Conservation (phyloP, 2,797 vertebrate species). For the Cyclura pinguis region DNA sequence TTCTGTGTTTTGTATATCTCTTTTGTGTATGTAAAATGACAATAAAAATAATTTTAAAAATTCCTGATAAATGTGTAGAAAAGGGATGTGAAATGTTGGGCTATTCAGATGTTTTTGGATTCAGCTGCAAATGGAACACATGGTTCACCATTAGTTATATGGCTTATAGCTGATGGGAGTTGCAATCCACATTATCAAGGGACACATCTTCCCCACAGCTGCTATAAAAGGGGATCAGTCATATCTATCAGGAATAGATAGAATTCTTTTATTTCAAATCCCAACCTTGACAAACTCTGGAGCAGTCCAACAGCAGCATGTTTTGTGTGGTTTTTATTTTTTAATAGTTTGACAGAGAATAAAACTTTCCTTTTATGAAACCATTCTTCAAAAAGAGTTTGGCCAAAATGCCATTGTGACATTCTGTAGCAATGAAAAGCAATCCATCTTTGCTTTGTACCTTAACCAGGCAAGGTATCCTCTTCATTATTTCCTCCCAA, state of each 20-base stretch:
- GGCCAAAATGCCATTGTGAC: slow-evolving; percentile 56
- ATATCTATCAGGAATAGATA: background rate
- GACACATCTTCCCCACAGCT: background rate
- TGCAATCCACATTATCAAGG: background rate
- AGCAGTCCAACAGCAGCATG: background rate
- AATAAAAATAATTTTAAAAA: too few relatives aligned
- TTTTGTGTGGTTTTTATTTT: background rate
- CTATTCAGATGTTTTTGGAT: background rate
- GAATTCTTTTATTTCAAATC: background rate
- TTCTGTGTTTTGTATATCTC: too few relatives aligned
- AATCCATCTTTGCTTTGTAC: slow-evolving; percentile 65
- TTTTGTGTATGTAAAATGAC: too few relatives aligned
- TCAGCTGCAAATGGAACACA: too few relatives aligned
- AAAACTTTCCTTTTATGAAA: slow-evolving; percentile 44
- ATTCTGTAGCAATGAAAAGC: slow-evolving; percentile 45
- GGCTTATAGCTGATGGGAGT: background rate
- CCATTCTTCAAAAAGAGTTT: slow-evolving; percentile 63
- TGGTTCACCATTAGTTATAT: background rate
- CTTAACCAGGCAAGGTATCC: slow-evolving; percentile 59
- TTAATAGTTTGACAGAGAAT: slow-evolving; percentile 29
- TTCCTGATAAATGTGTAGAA: too few relatives aligned
- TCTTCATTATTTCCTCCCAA: slow-evolving; percentile 65
- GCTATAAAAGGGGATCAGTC: background rate
- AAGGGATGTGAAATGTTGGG: background rate
- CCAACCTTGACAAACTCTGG: slow-evolving; percentile 3